Evolutionary conservation across 1,140 invertebrate genomes (phyloP).

Genomic region (Triops cancriformis): DNA sequence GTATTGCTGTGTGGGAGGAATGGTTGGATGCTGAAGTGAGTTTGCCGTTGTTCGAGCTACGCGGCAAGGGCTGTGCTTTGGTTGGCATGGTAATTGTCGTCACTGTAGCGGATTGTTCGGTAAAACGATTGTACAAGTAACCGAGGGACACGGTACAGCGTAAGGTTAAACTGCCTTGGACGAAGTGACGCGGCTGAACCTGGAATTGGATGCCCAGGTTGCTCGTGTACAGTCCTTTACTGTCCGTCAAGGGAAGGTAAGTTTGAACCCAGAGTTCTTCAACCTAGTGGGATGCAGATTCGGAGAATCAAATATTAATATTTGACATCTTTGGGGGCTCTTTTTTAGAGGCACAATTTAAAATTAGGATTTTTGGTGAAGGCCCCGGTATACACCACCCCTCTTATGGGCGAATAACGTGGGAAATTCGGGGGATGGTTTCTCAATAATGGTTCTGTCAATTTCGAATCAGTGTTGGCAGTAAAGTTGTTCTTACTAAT

Average conservation of each 20-base stretch:
- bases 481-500: too few relatives aligned
- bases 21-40: not conserved
- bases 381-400: too few relatives aligned
- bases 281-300: not conserved
- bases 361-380: too few relatives aligned
- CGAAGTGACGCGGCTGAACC: not conserved
- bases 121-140: not conserved
- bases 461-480: too few relatives aligned
- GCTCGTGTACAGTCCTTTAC: not conserved
- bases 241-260: not conserved
- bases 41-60: not conserved
- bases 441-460: too few relatives aligned
- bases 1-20: constrained; percentile 4
- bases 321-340: too few relatives aligned
- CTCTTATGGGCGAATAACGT: too few relatives aligned
- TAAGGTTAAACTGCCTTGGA: not conserved
- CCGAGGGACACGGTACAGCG: not conserved
- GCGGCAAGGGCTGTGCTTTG: not conserved
- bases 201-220: not conserved
- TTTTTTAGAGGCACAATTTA: too few relatives aligned
- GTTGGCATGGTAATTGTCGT: not conserved
- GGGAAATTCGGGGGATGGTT: too few relatives aligned
- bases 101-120: not conserved
- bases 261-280: not conserved
- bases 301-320: not conserved